Conservation (phyloP, 1,140 invertebrate genomes). For the Pseudomyrmex sp. region DNA sequence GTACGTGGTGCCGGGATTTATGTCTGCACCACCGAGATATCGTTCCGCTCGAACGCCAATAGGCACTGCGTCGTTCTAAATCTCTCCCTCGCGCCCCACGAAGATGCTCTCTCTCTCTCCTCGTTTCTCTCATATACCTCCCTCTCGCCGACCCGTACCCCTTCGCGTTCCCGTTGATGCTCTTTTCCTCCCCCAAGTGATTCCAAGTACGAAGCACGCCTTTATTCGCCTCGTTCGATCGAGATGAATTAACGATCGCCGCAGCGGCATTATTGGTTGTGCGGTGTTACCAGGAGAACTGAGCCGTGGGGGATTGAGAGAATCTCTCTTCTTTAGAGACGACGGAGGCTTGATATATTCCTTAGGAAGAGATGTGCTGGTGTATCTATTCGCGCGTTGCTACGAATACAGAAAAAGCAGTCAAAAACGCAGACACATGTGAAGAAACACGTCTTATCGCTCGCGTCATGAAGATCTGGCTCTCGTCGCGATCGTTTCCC, state of each 20-base stretch:
- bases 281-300: constrained; percentile 21
- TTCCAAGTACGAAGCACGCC: constrained; percentile 50
- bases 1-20: constrained; percentile 82
- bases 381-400: too few relatives aligned
- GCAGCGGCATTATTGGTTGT: constrained; percentile 41
- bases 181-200: constrained; percentile 60
- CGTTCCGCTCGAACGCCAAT: constrained; percentile 78
- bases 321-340: background rate
- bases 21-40: constrained; percentile 81
- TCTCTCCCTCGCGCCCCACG: constrained; percentile 79
- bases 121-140: constrained; percentile 81
- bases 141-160: constrained; percentile 21
- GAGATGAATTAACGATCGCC: constrained; percentile 54
- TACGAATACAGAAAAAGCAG: too few relatives aligned
- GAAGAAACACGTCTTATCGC: background rate
- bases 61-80: constrained; percentile 74
- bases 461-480: background rate
- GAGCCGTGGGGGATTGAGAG: background rate
- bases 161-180: constrained; percentile 43
- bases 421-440: background rate
- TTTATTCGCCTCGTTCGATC: constrained; percentile 49
- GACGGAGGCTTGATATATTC: constrained; percentile 17
- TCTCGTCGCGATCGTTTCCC: background rate
- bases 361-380: too few relatives aligned
- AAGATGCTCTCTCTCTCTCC: constrained; percentile 51